Evolutionary conservation across 2,797 vertebrate genomes (phyloP), one percentile per base, ranked within the genome.

Genomic region (Amblyraja radiata): DNA sequence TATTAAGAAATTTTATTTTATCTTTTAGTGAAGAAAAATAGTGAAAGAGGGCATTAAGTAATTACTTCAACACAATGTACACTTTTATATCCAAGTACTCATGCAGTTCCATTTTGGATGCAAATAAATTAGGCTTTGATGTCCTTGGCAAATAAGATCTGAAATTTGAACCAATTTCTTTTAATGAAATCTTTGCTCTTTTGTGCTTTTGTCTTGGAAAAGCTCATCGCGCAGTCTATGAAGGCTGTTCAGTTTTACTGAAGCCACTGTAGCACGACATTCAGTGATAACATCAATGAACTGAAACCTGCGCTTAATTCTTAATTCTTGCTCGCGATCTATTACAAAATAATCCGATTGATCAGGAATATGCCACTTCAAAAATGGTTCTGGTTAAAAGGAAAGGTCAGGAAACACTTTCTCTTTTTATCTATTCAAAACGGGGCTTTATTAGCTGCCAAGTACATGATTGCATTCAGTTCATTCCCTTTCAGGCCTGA

Each of bases 351-450:
- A 88, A 88, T 88, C 84, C 9, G 61, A 18, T 68, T 16, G 63
- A 88, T 88, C 84, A 36, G 84, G n/a, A 88, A 88, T 36, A 88
- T 18, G 18, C n/a, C 1, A 58, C 81, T 68, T 68, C 84, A 88
- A 68, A 88, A 88, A 88, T 68, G 61, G 63, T 88, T 63, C 84
- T 32, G 63, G 16, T 68, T 88, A 36, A 88, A 65, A 88, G 84
- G 84, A 88, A 68, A 88, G 63, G 63, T 88, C 58, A 63, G 58
- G 58, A 86, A 65, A 63, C 23, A 68, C 16, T 8, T 88, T 88
- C 65, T 65, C 63, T 63, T 68, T 88, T 88, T 88, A 88, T 88
- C 84, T 63, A 88, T 88, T 88, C 84, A 88, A 88, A 88, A 88
- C 68, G 84, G n/a, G 84, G n/a, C 71, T 58, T 73, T 74, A 58